A percentile compares a stretch with the other conserved stretches of the same genome.
phyloP scores from a whole-genome alignment of 2,113 vertebrate species.

The Platichthys stellatus region DNA sequence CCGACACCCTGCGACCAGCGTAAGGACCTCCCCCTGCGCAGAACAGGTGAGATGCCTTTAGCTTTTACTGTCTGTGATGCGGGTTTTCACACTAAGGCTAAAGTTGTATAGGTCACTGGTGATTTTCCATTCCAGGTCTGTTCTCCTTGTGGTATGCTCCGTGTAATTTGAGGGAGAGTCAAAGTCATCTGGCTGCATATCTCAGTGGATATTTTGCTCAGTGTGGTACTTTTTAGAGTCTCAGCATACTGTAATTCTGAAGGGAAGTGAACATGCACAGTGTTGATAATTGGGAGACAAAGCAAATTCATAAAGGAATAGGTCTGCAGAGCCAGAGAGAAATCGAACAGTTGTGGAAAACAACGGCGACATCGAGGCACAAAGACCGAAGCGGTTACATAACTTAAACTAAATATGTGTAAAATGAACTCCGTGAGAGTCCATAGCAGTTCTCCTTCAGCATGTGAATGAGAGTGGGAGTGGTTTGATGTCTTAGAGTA shows the following conservation, averaged over 20 bases:
- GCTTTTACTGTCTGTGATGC: constrained; percentile 28
- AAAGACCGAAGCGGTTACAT: constrained; percentile 60
- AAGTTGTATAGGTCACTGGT: constrained; percentile 15
- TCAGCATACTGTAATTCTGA: constrained; percentile 35
- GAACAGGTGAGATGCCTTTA: constrained; percentile 85
- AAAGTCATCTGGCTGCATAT: constrained; percentile 29
- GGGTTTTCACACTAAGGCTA: constrained; percentile 17
- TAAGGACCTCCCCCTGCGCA: constrained; percentile 87
- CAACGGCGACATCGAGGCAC: constrained; percentile 39
- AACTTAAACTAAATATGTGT: constrained; percentile 63
- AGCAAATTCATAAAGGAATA: constrained; percentile 32
- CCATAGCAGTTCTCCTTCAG: constrained; percentile 30
- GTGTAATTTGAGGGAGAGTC: constrained; percentile 42
- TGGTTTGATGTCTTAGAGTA: constrained; percentile 43
- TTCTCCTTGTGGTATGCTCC: constrained; percentile 4
- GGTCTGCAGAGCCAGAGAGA: constrained; percentile 45
- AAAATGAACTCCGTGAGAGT: constrained; percentile 76
- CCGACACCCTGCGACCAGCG: constrained; percentile 81
- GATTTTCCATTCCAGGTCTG: constrained; percentile 53
- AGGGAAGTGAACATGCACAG: neutral
- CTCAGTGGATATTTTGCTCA: constrained; percentile 35
- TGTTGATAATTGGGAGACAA: constrained; percentile 17
- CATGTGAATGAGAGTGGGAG: constrained; percentile 60
- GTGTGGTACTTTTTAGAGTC: constrained; percentile 15
- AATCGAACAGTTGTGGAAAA: constrained; percentile 22